Conservation (phyloP, 2,888 invertebrate genomes). For the Phorcus lineatus region DNA sequence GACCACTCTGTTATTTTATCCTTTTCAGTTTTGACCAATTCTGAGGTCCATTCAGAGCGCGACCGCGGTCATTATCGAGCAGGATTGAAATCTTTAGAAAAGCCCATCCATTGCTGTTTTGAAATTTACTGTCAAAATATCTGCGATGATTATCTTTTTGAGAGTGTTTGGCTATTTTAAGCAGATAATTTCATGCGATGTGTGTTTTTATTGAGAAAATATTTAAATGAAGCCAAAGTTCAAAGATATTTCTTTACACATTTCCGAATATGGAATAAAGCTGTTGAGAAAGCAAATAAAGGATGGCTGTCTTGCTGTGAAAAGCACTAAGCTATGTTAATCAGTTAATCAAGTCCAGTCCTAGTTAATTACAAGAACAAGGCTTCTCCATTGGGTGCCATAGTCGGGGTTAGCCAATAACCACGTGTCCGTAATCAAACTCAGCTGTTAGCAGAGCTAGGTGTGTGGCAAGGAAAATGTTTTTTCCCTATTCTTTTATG, state of each 20-base stretch:
- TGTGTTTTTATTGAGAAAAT: background rate
- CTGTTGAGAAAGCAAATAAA: background rate
- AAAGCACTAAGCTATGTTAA: background rate
- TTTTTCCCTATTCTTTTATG: background rate
- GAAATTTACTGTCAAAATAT: background rate
- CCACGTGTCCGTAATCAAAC: background rate
- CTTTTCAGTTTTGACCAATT: background rate
- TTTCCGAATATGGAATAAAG: conserved; percentile 1
- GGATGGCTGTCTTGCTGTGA: background rate
- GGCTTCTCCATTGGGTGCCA: background rate
- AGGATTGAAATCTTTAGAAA: background rate
- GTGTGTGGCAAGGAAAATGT: background rate
- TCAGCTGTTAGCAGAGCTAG: background rate
- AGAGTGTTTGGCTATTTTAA: background rate
- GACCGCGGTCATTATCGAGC: background rate
- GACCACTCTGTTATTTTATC: background rate
- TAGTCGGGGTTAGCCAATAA: background rate
- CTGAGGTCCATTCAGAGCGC: background rate
- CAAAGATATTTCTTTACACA: background rate
- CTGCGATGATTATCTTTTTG: background rate
- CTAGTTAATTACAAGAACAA: background rate
- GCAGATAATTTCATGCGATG: background rate
- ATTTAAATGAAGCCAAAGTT: background rate
- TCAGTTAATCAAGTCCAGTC: background rate
- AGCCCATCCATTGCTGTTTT: background rate